These are phyloP conservation scores for Heteractis magnifica DNA, from an alignment of 92 coral and sea anemone genomes.

Conservation along the genomic window DNA sequence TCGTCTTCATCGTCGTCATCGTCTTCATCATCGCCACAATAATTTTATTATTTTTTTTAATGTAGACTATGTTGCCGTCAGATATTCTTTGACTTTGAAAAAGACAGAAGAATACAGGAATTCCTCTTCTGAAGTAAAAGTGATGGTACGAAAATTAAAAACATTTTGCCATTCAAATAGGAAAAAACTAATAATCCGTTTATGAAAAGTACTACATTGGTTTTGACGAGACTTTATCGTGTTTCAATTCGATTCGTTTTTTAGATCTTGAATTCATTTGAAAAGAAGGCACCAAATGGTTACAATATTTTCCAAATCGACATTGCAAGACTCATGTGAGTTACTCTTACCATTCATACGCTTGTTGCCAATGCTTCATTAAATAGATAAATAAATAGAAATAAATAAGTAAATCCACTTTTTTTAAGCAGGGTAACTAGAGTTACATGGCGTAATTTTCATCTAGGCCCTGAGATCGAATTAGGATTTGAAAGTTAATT, in stretches of 20 bases:
- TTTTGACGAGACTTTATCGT: not conserved
- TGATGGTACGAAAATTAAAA: not conserved
- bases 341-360: not conserved
- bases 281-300: constrained; percentile 2
- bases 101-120: not conserved
- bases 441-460: too few species aligned
- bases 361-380: not conserved
- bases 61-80: not conserved
- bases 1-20: not conserved
- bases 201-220: not conserved
- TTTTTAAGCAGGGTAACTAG: too few species aligned
- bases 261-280: constrained; percentile 18
- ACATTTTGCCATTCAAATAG: too few species aligned
- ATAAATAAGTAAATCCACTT: too few species aligned
- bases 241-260: not conserved
- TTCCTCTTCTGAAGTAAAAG: not conserved
- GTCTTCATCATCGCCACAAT: too few species aligned
- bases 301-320: constrained; percentile 12
- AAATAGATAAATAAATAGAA: not conserved
- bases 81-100: not conserved
- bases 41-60: not conserved
- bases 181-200: too few species aligned
- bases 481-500: too few species aligned
- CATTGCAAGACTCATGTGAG: constrained; percentile 6
- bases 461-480: too few species aligned